Evolutionary conservation across 2,888 invertebrate species (phyloP).

Genomic region (Chrysomela aeneicollis): DNA sequence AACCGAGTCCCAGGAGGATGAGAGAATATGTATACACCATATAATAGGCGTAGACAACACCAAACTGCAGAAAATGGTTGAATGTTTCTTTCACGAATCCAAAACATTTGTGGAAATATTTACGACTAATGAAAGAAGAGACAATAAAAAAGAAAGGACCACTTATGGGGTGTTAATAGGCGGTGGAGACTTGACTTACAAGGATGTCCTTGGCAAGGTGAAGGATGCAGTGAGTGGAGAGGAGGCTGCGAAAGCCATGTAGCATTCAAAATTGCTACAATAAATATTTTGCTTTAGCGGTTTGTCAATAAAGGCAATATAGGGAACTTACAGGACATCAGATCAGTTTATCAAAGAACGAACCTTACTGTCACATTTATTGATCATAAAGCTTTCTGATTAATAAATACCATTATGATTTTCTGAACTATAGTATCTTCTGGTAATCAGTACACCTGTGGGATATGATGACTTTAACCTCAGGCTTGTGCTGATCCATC

Average conservation of each 20-base stretch:
- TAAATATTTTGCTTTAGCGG: too few relatives aligned
- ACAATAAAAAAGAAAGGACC: neutral
- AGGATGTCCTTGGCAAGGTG: slow-evolving; percentile 13
- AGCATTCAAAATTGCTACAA: too few relatives aligned
- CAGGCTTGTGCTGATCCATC: too few relatives aligned
- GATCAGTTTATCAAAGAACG: too few relatives aligned
- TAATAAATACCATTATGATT: too few relatives aligned
- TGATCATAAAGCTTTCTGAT: too few relatives aligned
- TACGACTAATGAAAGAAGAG: neutral
- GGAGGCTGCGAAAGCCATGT: slow-evolving; percentile 5
- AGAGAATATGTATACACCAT: slow-evolving; percentile 8
- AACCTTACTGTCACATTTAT: too few relatives aligned
- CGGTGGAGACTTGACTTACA: neutral
- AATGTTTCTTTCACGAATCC: slow-evolving; percentile 8
- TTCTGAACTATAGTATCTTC: too few relatives aligned
- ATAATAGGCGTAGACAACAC: neutral
- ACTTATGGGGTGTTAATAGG: slow-evolving; percentile 13
- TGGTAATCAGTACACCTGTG: too few relatives aligned
- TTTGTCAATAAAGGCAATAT: too few relatives aligned
- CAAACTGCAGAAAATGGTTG: neutral
- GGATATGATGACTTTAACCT: too few relatives aligned
- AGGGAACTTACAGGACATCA: too few relatives aligned
- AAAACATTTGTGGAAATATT: slow-evolving; percentile 4
- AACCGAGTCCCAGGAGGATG: slow-evolving; percentile 2
- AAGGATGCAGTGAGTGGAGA: slow-evolving; percentile 3